Evolutionary conservation across 2,113 vertebrate species (phyloP), one percentile per base, ranked within the genome.

Genomic region (Blennius ocellaris): DNA sequence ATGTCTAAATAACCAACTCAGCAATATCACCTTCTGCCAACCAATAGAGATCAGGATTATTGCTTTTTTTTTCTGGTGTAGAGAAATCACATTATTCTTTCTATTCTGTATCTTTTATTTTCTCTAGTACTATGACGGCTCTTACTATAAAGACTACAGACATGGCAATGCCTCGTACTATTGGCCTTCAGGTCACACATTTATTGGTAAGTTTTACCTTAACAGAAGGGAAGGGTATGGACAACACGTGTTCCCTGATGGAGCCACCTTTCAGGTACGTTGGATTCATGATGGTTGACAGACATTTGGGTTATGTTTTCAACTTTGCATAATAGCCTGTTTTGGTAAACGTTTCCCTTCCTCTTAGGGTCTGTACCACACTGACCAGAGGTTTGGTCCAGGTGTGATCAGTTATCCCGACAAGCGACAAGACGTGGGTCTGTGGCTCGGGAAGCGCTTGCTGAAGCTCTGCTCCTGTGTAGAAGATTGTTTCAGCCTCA

Each of bases 171-270:
- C 94, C 3, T 53, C 81, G 17, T 95, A 95, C 83, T 76, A 43
- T 30, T 96, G 95, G 96, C 93, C 94, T 0, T 86, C 94, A 8
- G 94, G 95, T 8, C 92, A 93, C 53, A 92, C 82, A 65, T 97
- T 96, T 85, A 93, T 64, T 0, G 96, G 96, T 56, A 93, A 78
- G 58, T 96, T 96, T 79, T 98, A 96, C 88, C 93, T 97, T 39
- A 95, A 95, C 69, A 90, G 70, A 39, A 93, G 93, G 64, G 96
- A 97, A 83, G 96, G 96, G 14, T 97, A 95, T 1, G 96, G 96
- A n/a, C 72, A 90, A 10, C 89, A 94, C 17, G 15, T 77, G 66
- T 93, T 87, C 48, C 84, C 91, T 2, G 82, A 93, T 48, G 93
- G 94, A 15, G 78, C 84, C 54, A 76, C 81, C 38, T 97, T 96